These are phyloP conservation scores for Ciconia stormi DNA, from an alignment of 2,113 vertebrate species.

Conservation along the genomic window DNA sequence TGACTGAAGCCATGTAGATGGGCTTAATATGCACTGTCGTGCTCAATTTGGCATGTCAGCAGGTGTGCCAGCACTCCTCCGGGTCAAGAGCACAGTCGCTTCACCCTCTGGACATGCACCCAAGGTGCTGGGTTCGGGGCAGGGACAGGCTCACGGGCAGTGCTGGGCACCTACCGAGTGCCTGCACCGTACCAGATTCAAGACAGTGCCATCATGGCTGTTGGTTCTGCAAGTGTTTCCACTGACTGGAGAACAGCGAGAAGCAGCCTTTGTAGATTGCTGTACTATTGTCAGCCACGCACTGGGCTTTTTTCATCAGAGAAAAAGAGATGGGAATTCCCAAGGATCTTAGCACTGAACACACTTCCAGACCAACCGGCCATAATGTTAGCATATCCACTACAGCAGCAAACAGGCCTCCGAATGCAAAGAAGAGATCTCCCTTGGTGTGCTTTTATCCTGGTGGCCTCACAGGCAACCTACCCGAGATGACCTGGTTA, in stretches of 20 bases:
- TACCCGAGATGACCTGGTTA: not conserved
- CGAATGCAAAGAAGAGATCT: fast-evolving
- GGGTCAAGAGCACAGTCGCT: not conserved
- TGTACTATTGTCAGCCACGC: not conserved
- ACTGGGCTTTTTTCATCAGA: not conserved
- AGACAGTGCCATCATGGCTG: not conserved
- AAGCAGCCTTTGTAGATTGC: not conserved
- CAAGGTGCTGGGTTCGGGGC: not conserved
- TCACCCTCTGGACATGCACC: not conserved
- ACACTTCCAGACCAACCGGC: not conserved
- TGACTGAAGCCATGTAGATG: not conserved
- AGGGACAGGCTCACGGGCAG: not conserved
- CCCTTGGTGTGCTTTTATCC: not conserved
- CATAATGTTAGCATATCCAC: not conserved
- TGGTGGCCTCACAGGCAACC: not conserved
- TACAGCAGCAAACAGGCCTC: not conserved
- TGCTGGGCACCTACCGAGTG: not conserved
- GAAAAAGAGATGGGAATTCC: not conserved
- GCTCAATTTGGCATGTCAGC: fast-evolving
- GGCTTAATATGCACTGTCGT: not conserved
- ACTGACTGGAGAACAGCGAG: not conserved
- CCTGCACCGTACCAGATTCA: not conserved
- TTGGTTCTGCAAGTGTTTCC: not conserved
- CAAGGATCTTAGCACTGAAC: not conserved
- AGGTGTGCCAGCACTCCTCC: not conserved